Conservation (phyloP, 64 coral and sea anemone genomes). For the Exaiptasia diaphana region DNA sequence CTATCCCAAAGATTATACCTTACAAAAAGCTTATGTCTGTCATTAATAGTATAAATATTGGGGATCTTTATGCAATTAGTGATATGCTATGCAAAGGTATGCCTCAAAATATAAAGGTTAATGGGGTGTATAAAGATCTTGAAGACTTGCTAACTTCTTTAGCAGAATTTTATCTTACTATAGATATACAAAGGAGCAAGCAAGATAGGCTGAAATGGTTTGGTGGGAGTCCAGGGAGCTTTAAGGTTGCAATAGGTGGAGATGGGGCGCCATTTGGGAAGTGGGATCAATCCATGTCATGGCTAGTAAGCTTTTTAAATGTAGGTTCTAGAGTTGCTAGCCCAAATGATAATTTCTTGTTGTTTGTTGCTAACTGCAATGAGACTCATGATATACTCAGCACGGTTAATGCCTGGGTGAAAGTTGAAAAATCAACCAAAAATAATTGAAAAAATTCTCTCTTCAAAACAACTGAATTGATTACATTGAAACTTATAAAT, state of each 20-base stretch:
- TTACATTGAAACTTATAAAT: no score
- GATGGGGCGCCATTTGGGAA: conserved; percentile 57
- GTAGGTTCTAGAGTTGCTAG: conserved; percentile 63
- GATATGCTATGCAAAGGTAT: conserved; percentile 13
- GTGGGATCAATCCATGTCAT: conserved; percentile 32
- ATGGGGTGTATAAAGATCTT: conserved; percentile 53
- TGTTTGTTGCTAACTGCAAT: conserved; percentile 74
- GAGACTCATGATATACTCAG: conserved; percentile 39
- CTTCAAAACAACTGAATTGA: no score
- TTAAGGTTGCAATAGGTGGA: conserved; percentile 58
- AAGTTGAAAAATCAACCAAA: no score
- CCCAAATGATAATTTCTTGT: conserved; percentile 60
- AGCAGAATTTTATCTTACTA: conserved; percentile 50
- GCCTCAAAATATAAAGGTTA: conserved; percentile 13
- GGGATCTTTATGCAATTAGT: conserved; percentile 7
- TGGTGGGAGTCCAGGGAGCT: conserved; percentile 20
- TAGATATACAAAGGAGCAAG: conserved; percentile 32
- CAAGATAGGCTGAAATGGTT: conserved; percentile 59
- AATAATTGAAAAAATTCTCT: no score
- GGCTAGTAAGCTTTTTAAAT: conserved; percentile 82
- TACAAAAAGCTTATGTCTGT: conserved; percentile 24
- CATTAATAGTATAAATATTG: conserved; percentile 36
- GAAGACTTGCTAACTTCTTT: conserved; percentile 31
- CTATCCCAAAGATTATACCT: conserved; percentile 41
- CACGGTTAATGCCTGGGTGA: no score